Evolutionary conservation across 1,140 invertebrate species (phyloP), one percentile per base, ranked within the genome.

Genomic region (Dinoponera quadriceps): DNA sequence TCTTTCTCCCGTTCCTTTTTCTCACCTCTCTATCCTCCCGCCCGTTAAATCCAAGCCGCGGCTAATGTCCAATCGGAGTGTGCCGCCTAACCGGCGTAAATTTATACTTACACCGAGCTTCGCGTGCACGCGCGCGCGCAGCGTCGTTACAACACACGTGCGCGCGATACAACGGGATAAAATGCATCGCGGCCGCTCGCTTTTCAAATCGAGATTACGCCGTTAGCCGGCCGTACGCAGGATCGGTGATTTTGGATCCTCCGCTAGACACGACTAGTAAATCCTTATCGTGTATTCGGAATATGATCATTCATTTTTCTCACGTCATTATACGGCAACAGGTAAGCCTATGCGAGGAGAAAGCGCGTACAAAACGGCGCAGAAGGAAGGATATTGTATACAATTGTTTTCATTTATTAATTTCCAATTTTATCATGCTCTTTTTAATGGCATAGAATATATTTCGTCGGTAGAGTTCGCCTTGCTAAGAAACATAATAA

Each of bases 301-400:
- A 48, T 73, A 59, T 22, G 3, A 44, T 59, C 48, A 57, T 73
- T 59, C 59, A 59, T 73, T 59, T 44, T 59, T 16, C 20, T 57
- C 22, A 16, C 33, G 18, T 57, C 51, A n/a, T 18, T 7, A 22
- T n/a, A 69, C 18, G 14, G 18, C 13, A 3, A 16, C 20, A 72
- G 16, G 14, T 38, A 57, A 38, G 7, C 22, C 18, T 25, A 13
- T 16, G 4, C 57, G 54, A 13, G 14, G 69, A 72, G 54, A 59
- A 44, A 72, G 54, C 7, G 38, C 11, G 3, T 11, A 44, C 38
- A 44, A 44, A 44, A 44, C 38, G 38, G n/a, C 7, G 11, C 38
- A 9, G 38, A 5, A 5, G 5, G 29, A 5, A 33, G 38, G 11
- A 44, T 44, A 11, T 44, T 44, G 11, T 44, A 4, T 7, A 44